phyloP scores from a whole-genome alignment of 1,140 invertebrate genomes.

The Drosophila parabipectinata region DNA sequence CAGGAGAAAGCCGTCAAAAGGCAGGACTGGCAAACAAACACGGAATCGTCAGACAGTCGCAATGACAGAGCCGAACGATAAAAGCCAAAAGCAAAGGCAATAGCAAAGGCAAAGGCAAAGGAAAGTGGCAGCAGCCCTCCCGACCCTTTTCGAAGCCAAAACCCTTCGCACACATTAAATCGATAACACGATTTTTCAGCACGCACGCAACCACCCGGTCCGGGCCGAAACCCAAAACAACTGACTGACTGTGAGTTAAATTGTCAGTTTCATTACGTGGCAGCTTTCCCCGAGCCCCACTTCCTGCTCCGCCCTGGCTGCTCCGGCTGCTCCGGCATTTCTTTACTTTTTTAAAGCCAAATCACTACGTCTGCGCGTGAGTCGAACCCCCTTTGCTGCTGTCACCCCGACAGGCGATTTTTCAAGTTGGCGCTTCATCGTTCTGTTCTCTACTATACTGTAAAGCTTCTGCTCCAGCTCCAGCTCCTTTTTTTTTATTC shows the following conservation, averaged over 20 bases:
- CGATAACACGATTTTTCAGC: conserved; percentile 82
- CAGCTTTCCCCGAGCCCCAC: conserved; percentile 34
- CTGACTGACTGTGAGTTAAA: conserved; percentile 71
- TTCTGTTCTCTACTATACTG: conserved; percentile 16
- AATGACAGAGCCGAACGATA: conserved; percentile 57
- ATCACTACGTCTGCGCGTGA: conserved; percentile 78
- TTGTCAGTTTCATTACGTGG: conserved; percentile 82
- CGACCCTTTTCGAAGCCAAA: conserved; percentile 10
- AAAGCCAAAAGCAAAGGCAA: conserved; percentile 40
- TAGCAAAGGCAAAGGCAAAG: conserved; percentile 5
- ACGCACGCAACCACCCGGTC: conserved; percentile 54
- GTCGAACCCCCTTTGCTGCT: conserved; percentile 20
- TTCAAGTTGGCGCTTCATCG: conserved; percentile 79
- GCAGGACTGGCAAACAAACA: conserved; percentile 42
- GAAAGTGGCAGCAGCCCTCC: conserved; percentile 10
- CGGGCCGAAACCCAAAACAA: conserved; percentile 36
- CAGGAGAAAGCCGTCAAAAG: conserved; percentile 38
- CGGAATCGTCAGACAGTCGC: conserved; percentile 68
- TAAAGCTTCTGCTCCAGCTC: conserved; percentile 9
- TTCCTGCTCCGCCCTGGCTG: neutral
- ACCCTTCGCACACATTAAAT: conserved; percentile 73
- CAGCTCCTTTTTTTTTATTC: conserved; percentile 23
- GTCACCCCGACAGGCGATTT: conserved; percentile 72
- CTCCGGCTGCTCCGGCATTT: conserved; percentile 5
- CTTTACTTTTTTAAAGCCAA: conserved; percentile 70